Evolutionary conservation across 1,140 invertebrate genomes (phyloP).

Genomic region (Nylanderia fulva): DNA sequence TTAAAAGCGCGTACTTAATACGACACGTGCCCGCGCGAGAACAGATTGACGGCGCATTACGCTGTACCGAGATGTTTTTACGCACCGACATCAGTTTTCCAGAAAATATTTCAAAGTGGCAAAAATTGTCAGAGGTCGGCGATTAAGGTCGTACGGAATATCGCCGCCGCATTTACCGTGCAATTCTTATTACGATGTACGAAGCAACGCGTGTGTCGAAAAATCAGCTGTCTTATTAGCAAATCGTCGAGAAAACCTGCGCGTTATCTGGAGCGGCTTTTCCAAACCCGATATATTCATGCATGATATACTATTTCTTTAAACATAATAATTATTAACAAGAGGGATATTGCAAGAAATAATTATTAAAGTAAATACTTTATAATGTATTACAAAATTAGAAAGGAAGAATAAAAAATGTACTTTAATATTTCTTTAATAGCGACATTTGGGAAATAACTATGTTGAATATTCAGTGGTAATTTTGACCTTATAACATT

Average conservation of each 20-base stretch:
- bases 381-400: no score
- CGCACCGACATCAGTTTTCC: neutral
- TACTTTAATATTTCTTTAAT: no score
- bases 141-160: neutral
- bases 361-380: neutral
- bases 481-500: no score
- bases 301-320: neutral
- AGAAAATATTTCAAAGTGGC: neutral
- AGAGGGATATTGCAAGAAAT: neutral
- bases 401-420: no score
- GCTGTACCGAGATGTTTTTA: conserved; percentile 8
- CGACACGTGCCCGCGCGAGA: conserved; percentile 21
- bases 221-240: neutral
- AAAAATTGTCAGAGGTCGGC: neutral
- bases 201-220: neutral
- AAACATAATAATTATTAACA: neutral
- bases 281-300: neutral
- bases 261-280: conserved; percentile 1
- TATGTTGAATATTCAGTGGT: no score
- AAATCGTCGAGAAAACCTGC: neutral
- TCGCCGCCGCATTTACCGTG: neutral
- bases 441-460: neutral
- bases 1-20: conserved; percentile 24
- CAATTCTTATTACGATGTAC: neutral
- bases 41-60: conserved; percentile 28